Percentiles rank a stretch among this genome's conserved stretches.
These are phyloP conservation scores for Horisme vitalbata DNA, from an alignment of 2,888 invertebrate species.

Conservation along the genomic window DNA sequence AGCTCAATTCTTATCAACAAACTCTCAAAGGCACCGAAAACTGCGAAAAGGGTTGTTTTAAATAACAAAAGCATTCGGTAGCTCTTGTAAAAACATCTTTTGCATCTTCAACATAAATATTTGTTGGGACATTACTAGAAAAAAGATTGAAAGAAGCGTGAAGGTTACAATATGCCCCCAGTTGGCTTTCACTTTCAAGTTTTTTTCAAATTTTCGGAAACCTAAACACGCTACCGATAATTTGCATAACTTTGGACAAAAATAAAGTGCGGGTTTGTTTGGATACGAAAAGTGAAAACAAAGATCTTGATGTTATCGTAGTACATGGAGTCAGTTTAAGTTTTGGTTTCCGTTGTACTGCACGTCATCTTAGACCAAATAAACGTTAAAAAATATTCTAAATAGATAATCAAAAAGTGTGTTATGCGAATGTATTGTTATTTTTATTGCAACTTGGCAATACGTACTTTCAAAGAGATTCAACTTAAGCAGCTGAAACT, in stretches of 20 bases:
- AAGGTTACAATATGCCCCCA: slow-evolving; percentile 69
- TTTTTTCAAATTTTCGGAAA: slow-evolving; percentile 67
- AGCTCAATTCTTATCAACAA: slow-evolving; percentile 54
- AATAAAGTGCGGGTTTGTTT: slow-evolving; percentile 74
- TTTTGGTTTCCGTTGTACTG: slow-evolving; percentile 62
- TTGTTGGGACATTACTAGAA: slow-evolving; percentile 59
- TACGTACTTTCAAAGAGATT: too few species aligned
- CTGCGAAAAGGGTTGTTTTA: slow-evolving; percentile 72
- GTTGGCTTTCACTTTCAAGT: slow-evolving; percentile 76
- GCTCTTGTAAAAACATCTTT: slow-evolving; percentile 73
- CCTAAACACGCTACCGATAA: slow-evolving; percentile 71
- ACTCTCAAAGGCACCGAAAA: slow-evolving; percentile 55
- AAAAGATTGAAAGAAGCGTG: slow-evolving; percentile 61
- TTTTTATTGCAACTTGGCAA: too few species aligned
- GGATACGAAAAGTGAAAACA: slow-evolving; percentile 81
- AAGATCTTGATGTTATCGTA: slow-evolving; percentile 67
- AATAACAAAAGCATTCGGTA: slow-evolving; percentile 77
- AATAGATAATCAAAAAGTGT: too few species aligned
- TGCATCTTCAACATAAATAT: slow-evolving; percentile 79
- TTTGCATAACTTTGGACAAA: slow-evolving; percentile 77
- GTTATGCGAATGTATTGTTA: too few species aligned
- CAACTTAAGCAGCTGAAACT: too few species aligned
- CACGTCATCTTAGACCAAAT: slow-evolving; percentile 52
- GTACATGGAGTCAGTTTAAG: slow-evolving; percentile 58
- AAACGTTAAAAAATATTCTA: neutral